phyloP scores from a whole-genome alignment of 2,888 invertebrate species.

The Drosophila flavopinicola region DNA sequence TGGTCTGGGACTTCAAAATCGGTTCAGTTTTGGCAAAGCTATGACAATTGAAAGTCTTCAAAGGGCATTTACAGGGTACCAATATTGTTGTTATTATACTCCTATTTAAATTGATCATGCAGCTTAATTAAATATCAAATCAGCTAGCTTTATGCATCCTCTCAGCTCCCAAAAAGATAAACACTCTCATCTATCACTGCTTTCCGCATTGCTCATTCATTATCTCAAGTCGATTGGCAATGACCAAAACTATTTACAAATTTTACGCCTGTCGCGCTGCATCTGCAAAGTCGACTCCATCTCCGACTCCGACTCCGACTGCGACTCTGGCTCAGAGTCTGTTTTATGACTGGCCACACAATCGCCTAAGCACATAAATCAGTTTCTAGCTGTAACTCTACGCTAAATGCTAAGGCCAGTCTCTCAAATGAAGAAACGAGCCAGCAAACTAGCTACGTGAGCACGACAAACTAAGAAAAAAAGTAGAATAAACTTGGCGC shows the following conservation, averaged over 20 bases:
- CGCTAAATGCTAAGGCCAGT: slow-evolving; percentile 64
- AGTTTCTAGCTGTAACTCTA: slow-evolving; percentile 64
- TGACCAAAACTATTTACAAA: slow-evolving; percentile 75
- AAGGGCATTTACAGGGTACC: no score
- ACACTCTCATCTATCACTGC: slow-evolving; percentile 1
- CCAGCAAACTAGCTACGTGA: slow-evolving; percentile 53
- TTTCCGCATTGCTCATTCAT: slow-evolving; percentile 48
- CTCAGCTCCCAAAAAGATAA: not conserved
- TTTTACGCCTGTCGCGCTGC: slow-evolving; percentile 52
- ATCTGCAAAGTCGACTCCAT: slow-evolving; percentile 15
- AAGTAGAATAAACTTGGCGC: slow-evolving; percentile 64
- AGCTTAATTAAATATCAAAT: not conserved
- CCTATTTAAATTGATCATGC: no score
- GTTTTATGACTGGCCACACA: slow-evolving; percentile 58
- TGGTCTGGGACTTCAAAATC: no score
- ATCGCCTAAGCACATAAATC: slow-evolving; percentile 68
- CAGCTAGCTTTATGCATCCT: not conserved
- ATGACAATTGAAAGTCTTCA: no score
- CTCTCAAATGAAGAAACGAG: slow-evolving; percentile 21
- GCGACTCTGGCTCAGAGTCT: slow-evolving; percentile 16
- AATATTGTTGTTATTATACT: no score
- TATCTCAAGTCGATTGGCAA: slow-evolving; percentile 46
- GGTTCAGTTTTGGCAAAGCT: no score
- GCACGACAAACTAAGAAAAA: slow-evolving; percentile 13
- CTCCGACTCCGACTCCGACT: no score